phyloP scores from a whole-genome alignment of 2,797 vertebrate genomes.

The Acanthopagrus latus region DNA sequence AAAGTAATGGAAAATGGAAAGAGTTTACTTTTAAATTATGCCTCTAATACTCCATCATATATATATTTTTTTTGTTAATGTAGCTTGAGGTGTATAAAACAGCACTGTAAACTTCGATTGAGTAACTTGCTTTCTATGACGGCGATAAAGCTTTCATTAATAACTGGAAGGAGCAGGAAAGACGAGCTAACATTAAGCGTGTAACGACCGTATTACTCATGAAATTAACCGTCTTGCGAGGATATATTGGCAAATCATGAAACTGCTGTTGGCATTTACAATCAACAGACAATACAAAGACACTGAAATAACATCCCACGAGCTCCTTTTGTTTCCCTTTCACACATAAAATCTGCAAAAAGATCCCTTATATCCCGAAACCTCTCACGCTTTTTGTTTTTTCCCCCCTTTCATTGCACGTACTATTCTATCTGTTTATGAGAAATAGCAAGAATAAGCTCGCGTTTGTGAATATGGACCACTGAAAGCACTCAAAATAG shows the following conservation, averaged over 20 bases:
- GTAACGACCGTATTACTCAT: constrained; percentile 55
- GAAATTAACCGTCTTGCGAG: constrained; percentile 53
- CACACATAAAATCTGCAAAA: constrained; percentile 70
- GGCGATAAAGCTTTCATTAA: constrained; percentile 74
- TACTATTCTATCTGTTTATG: constrained; percentile 45
- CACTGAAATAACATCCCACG: constrained; percentile 67
- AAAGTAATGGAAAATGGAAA: constrained; percentile 75
- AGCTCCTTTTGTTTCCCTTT: constrained; percentile 60
- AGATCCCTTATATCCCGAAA: constrained; percentile 55
- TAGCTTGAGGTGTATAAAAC: constrained; percentile 84
- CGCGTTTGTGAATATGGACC: constrained; percentile 45
- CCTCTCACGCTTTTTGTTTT: constrained; percentile 34
- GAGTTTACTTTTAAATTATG: constrained; percentile 86
- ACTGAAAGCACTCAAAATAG: constrained; percentile 58
- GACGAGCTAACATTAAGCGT: constrained; percentile 67
- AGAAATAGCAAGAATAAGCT: constrained; percentile 48
- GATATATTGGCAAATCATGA: constrained; percentile 64
- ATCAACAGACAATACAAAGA: constrained; percentile 76
- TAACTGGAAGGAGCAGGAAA: constrained; percentile 64
- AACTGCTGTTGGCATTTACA: constrained; percentile 76
- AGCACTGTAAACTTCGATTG: constrained; percentile 77
- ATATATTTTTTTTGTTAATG: constrained; percentile 73
- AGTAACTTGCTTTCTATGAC: constrained; percentile 77
- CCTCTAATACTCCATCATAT: constrained; percentile 82
- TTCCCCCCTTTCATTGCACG: constrained; percentile 33